A percentile compares a stretch with the other conserved stretches of the same genome.
phyloP scores from a whole-genome alignment of 2,888 invertebrate species.

The Conistra vaccinii region DNA sequence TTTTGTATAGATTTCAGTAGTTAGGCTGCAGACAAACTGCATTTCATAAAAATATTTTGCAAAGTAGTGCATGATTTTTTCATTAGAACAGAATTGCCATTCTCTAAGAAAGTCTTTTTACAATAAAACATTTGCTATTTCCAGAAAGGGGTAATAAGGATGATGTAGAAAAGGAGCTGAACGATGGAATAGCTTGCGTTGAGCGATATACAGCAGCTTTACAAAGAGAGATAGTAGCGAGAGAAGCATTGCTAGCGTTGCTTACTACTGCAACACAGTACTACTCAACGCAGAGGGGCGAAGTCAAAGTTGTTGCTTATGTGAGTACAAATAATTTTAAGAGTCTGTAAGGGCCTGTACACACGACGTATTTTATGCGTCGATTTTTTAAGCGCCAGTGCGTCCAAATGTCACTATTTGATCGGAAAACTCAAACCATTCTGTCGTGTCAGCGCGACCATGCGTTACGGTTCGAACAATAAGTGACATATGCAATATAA shows the following conservation, averaged over 20 bases:
- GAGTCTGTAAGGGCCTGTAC: no score
- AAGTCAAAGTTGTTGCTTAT: conserved; percentile 98
- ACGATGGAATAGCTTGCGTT: conserved; percentile 94
- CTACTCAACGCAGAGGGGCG: conserved; percentile 97
- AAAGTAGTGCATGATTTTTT: conserved; percentile 10
- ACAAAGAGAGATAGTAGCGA: conserved; percentile 95
- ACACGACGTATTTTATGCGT: neutral
- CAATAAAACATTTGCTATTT: conserved; percentile 32
- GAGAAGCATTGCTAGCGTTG: conserved; percentile 94
- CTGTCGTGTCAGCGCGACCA: no score
- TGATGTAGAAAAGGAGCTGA: conserved; percentile 96
- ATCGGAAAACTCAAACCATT: neutral
- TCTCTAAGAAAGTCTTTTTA: neutral
- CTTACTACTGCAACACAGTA: conserved; percentile 96
- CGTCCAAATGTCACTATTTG: neutral
- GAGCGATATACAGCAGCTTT: conserved; percentile 95
- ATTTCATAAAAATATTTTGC: conserved; percentile 14
- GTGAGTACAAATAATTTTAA: conserved; percentile 89
- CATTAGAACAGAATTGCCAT: neutral
- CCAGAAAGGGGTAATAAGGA: conserved; percentile 96
- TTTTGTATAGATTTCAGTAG: conserved; percentile 11
- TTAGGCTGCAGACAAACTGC: neutral
- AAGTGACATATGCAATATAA: no score
- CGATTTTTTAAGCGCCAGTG: no score
- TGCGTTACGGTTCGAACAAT: no score